Conservation (phyloP, 1,140 invertebrate genomes). For the Aphelenchoides besseyi region DNA sequence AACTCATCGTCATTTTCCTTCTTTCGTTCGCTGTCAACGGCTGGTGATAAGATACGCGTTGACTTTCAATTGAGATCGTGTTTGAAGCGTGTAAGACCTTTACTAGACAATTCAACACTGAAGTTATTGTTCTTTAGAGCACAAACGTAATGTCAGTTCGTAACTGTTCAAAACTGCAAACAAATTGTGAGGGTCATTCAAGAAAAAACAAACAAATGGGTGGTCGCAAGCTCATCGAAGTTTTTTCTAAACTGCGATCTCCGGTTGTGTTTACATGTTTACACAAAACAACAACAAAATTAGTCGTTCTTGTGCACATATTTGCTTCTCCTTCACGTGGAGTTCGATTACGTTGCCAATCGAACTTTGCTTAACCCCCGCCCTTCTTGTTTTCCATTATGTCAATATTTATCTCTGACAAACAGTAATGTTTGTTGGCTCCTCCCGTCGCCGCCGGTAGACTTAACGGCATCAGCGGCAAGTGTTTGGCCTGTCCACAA, state of each 20-base stretch:
- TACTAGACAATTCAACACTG: no score
- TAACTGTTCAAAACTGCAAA: neutral
- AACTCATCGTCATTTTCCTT: neutral
- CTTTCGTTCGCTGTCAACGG: neutral
- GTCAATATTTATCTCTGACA: conserved; percentile 3
- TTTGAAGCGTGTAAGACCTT: no score
- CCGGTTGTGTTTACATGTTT: neutral
- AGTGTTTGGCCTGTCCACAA: no score
- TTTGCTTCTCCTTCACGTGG: neutral
- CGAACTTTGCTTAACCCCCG: neutral
- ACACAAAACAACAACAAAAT: no score
- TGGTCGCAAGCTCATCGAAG: neutral
- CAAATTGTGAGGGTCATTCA: neutral
- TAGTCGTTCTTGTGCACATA: neutral
- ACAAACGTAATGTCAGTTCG: conserved; percentile 2
- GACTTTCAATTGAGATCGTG: no score
- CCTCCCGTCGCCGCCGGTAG: no score
- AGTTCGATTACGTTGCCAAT: neutral
- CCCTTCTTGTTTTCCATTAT: neutral
- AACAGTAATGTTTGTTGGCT: conserved; percentile 4
- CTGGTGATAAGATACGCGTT: neutral
- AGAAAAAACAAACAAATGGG: conserved; percentile 3
- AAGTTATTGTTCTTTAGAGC: no score
- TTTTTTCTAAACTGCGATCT: neutral
- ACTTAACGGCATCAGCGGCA: no score